phyloP scores from a whole-genome alignment of 1,140 invertebrate genomes.

The Gonatopus flavifemur region DNA sequence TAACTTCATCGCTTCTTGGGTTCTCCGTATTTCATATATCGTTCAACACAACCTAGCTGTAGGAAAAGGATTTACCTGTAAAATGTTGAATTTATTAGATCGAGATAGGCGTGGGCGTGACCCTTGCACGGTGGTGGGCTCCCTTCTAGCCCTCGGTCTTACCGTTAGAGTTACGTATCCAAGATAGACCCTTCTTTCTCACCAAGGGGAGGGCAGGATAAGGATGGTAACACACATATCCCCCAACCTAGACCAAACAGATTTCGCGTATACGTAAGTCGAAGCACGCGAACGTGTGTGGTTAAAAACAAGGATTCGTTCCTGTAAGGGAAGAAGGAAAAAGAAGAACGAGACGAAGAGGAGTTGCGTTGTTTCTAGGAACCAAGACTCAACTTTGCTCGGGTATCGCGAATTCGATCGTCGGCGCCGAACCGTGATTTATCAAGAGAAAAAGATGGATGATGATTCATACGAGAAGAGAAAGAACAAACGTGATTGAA shows the following conservation, averaged over 20 bases:
- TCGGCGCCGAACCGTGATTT: conserved; percentile 35
- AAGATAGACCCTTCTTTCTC: conserved; percentile 1
- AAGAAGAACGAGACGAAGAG: background rate
- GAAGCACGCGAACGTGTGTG: background rate
- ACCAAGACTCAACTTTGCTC: conserved; percentile 24
- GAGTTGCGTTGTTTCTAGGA: conserved; percentile 29
- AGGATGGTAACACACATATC: no score
- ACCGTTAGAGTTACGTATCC: conserved; percentile 33
- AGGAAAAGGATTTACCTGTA: conserved; percentile 55
- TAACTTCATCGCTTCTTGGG: no score
- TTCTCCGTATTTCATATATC: no score
- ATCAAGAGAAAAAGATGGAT: conserved; percentile 8
- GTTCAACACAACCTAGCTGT: no score
- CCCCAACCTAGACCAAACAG: no score
- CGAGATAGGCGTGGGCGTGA: conserved; percentile 58
- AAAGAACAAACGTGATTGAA: no score
- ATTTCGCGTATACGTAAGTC: conserved; percentile 18
- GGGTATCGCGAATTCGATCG: conserved; percentile 38
- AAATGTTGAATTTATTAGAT: conserved; percentile 61
- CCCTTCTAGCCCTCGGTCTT: conserved; percentile 18
- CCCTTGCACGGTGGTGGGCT: conserved; percentile 38
- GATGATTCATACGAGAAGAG: background rate
- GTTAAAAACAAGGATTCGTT: no score
- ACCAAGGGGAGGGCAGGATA: no score
- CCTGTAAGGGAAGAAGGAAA: conserved; percentile 7